phyloP scores from a whole-genome alignment of 2,797 vertebrate genomes.

The Hydrocynus forskahlii region DNA sequence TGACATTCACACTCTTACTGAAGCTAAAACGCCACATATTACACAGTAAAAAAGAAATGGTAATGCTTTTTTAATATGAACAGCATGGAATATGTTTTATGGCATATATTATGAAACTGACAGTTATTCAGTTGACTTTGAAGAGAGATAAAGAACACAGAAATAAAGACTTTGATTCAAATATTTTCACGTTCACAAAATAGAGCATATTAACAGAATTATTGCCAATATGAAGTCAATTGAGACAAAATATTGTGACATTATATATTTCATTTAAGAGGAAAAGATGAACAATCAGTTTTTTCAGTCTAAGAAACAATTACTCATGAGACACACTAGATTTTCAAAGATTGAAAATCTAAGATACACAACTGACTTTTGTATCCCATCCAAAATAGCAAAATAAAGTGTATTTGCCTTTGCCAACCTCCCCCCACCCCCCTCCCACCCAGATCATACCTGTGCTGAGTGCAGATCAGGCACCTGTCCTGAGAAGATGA shows the following conservation, averaged over 20 bases:
- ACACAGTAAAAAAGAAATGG: background rate
- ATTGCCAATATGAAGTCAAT: background rate
- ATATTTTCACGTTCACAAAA: background rate
- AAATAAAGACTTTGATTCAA: background rate
- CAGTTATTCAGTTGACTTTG: background rate
- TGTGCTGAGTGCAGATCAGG: slow-evolving; percentile 42
- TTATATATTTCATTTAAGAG: too few relatives aligned
- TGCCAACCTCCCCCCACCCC: background rate
- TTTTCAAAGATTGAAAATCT: background rate
- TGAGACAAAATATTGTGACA: background rate
- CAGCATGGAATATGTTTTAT: background rate
- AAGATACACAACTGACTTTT: background rate
- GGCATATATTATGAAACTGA: background rate
- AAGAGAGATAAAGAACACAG: background rate
- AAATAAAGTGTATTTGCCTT: background rate
- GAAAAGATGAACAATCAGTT: background rate
- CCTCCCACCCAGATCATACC: slow-evolving; percentile 49
- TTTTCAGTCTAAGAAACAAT: background rate
- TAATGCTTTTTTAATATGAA: background rate
- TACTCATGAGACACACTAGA: background rate
- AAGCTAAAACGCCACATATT: background rate
- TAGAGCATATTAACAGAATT: background rate
- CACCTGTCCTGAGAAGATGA: slow-evolving; percentile 53
- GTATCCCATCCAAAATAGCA: background rate
- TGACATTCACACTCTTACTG: background rate